These are phyloP conservation scores for Drosophila conformis DNA, from an alignment of 2,888 invertebrate species.

Conservation along the genomic window DNA sequence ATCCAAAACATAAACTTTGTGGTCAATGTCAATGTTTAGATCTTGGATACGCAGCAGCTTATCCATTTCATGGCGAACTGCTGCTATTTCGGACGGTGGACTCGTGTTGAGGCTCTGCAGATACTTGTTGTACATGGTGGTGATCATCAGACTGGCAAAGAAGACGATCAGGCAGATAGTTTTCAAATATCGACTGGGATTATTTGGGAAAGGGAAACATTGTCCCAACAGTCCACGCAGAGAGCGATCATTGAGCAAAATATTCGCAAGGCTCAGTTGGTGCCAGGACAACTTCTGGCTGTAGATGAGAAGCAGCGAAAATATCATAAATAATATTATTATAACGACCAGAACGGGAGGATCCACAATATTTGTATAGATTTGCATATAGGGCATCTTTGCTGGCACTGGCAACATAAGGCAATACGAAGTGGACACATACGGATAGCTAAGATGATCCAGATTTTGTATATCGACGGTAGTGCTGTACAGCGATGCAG, in stretches of 20 bases:
- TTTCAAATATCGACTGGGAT: conserved; percentile 37
- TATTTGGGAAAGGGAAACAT: conserved; percentile 49
- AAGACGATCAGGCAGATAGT: conserved; percentile 46
- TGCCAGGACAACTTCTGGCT: conserved; percentile 44
- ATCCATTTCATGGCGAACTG: neutral
- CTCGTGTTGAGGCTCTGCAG: conserved; percentile 54
- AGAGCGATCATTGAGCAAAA: conserved; percentile 63
- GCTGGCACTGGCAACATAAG: conserved; percentile 62
- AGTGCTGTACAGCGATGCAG: no score
- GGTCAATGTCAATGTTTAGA: neutral
- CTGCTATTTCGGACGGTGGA: conserved; percentile 31
- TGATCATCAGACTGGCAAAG: conserved; percentile 65
- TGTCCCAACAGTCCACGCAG: conserved; percentile 70
- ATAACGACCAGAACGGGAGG: conserved; percentile 28
- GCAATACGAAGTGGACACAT: conserved; percentile 38
- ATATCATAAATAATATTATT: conserved; percentile 34
- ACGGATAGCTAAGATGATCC: conserved; percentile 54
- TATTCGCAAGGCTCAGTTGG: conserved; percentile 35
- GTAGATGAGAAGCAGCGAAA: conserved; percentile 55
- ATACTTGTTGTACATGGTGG: conserved; percentile 67
- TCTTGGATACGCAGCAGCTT: neutral
- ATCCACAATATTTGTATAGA: conserved; percentile 51
- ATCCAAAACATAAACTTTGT: neutral
- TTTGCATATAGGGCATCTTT: conserved; percentile 28
- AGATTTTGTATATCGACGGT: conserved; percentile 4